Percentiles rank a stretch among this genome's conserved stretches.
Conservation (phyloP, 2,888 invertebrate species). For the Heliconius hortense region DNA sequence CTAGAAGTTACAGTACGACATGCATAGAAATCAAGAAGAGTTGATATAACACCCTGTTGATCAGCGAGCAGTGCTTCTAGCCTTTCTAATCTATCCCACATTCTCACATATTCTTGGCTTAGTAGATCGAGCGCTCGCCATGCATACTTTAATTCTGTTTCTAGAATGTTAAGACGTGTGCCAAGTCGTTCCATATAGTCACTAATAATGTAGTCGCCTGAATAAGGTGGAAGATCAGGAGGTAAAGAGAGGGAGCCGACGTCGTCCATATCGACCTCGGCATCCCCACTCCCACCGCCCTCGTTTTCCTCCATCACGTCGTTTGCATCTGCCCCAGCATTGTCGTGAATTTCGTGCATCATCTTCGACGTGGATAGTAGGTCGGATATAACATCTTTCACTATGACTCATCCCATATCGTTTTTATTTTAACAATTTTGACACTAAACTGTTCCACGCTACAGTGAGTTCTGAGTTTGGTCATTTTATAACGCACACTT, state of each 20-base stretch:
- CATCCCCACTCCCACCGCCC: slow-evolving; percentile 80
- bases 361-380: slow-evolving; percentile 75
- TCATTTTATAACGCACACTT: slow-evolving; percentile 65
- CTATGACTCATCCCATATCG: slow-evolving; percentile 82
- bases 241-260: slow-evolving; percentile 80
- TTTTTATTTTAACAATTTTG: slow-evolving; percentile 72
- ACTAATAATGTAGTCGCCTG: slow-evolving; percentile 89
- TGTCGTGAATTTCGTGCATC: slow-evolving; percentile 81
- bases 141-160: slow-evolving; percentile 95
- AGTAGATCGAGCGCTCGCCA: slow-evolving; percentile 95
- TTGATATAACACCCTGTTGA: slow-evolving; percentile 94
- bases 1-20: slow-evolving; percentile 76
- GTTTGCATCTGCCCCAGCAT: slow-evolving; percentile 74
- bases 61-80: slow-evolving; percentile 92
- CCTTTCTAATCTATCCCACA: slow-evolving; percentile 96
- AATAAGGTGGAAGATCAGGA: slow-evolving; percentile 78
- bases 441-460: slow-evolving; percentile 63
- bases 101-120: slow-evolving; percentile 95
- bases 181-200: slow-evolving; percentile 96
- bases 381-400: slow-evolving; percentile 76
- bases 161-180: slow-evolving; percentile 91
- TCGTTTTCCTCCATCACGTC: slow-evolving; percentile 81
- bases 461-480: slow-evolving; percentile 56
- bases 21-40: slow-evolving; percentile 90
- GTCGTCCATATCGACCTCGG: slow-evolving; percentile 79